Percentiles rank a stretch among this genome's conserved stretches.
Conservation (phyloP, 2,888 invertebrate species). For the Chloroclysta siterata region DNA sequence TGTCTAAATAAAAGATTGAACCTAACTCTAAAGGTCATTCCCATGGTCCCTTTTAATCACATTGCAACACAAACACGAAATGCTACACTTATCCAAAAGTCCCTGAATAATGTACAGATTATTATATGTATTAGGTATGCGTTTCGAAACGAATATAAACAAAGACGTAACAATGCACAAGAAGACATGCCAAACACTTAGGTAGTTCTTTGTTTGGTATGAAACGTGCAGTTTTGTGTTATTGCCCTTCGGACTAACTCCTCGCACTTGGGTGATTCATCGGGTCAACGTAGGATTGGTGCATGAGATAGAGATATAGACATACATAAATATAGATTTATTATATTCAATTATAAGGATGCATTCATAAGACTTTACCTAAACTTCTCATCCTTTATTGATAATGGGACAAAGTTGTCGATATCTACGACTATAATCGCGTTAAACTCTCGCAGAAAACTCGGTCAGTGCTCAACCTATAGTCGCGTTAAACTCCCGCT, state of each 20-base stretch:
- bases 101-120: conserved; percentile 29
- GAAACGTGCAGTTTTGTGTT: conserved; percentile 24
- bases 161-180: conserved; percentile 33
- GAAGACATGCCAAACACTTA: conserved; percentile 28
- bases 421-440: no score
- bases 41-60: conserved; percentile 8
- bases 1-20: no score
- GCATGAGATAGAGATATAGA: not conserved
- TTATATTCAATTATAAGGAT: not conserved
- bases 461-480: no score
- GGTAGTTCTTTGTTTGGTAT: conserved; percentile 27
- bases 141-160: conserved; percentile 31
- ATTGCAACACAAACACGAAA: conserved; percentile 21
- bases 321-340: not conserved
- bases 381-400: no score
- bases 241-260: conserved; percentile 21
- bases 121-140: conserved; percentile 21
- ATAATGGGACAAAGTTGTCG: no score
- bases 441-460: no score
- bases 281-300: not conserved
- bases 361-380: not conserved
- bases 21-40: conserved; percentile 15
- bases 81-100: conserved; percentile 30
- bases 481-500: no score
- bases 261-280: conserved; percentile 27